Evolutionary conservation across 2,888 invertebrate species (phyloP).

Genomic region (Cephus rjabovi): DNA sequence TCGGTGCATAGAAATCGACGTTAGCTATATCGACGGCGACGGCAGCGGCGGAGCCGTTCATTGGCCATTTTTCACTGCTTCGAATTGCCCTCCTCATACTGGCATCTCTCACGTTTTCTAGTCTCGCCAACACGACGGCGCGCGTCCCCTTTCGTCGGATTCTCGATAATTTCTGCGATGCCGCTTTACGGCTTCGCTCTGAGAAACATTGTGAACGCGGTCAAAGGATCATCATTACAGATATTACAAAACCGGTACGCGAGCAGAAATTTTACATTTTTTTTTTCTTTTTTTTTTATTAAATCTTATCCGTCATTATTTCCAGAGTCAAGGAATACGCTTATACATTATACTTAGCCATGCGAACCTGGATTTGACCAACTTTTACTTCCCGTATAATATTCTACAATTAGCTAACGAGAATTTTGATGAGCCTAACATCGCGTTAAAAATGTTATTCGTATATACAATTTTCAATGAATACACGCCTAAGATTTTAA

Average conservation of each 20-base stretch:
- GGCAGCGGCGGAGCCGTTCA: constrained; percentile 14
- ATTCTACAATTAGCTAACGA: background rate
- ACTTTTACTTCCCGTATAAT: background rate
- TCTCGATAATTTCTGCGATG: background rate
- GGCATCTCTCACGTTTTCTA: constrained; percentile 50
- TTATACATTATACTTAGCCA: background rate
- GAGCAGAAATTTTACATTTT: background rate
- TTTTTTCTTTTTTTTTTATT: too few relatives aligned
- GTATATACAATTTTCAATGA: background rate
- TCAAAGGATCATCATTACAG: background rate
- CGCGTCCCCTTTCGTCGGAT: background rate
- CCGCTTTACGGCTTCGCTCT: background rate
- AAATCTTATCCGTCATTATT: background rate
- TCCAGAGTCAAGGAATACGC: background rate
- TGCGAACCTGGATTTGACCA: background rate
- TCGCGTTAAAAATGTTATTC: background rate
- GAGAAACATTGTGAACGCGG: background rate
- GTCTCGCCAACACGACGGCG: constrained; percentile 6
- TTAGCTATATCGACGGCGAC: constrained; percentile 43
- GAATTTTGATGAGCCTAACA: background rate
- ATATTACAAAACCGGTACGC: background rate
- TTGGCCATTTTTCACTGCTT: constrained; percentile 55
- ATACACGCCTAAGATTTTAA: background rate
- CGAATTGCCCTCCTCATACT: constrained; percentile 53
- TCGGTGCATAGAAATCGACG: constrained; percentile 47